phyloP scores from a whole-genome alignment of 1,140 invertebrate genomes.

The Semibalanus balanoides region DNA sequence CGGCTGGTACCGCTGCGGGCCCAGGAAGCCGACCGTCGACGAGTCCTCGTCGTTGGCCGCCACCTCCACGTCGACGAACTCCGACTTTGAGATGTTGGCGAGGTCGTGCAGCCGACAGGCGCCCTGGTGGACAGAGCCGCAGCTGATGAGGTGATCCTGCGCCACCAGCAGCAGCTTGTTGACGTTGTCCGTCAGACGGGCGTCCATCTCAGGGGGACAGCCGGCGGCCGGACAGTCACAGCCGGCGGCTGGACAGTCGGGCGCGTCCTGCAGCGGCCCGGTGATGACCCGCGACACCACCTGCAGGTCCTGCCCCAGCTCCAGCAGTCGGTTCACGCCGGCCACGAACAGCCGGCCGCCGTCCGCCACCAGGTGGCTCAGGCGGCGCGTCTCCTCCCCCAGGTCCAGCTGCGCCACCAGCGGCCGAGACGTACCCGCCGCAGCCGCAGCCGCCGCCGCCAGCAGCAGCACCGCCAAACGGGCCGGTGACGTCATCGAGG shows the following conservation, averaged over 20 bases:
- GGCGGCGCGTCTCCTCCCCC: conserved; percentile 22
- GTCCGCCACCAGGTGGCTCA: conserved; percentile 73
- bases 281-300: conserved; percentile 55
- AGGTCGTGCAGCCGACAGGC: conserved; percentile 50
- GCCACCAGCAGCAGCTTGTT: conserved; percentile 82
- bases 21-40: conserved; percentile 87
- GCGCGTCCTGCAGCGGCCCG: conserved; percentile 68
- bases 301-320: conserved; percentile 70
- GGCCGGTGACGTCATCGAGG: neutral
- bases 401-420: conserved; percentile 20
- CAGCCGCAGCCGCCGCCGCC: no score
- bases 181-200: conserved; percentile 59
- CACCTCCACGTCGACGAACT: conserved; percentile 30
- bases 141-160: conserved; percentile 62
- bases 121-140: conserved; percentile 73
- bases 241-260: conserved; percentile 68
- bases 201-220: conserved; percentile 47
- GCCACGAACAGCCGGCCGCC: conserved; percentile 82
- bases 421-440: neutral
- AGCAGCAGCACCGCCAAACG: neutral
- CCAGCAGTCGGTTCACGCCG: conserved; percentile 83
- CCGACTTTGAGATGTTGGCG: conserved; percentile 54
- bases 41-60: conserved; percentile 81
- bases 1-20: conserved; percentile 65
- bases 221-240: conserved; percentile 73